Evolutionary conservation across 2,113 vertebrate species (phyloP).

Genomic region (Carassius auratus): DNA sequence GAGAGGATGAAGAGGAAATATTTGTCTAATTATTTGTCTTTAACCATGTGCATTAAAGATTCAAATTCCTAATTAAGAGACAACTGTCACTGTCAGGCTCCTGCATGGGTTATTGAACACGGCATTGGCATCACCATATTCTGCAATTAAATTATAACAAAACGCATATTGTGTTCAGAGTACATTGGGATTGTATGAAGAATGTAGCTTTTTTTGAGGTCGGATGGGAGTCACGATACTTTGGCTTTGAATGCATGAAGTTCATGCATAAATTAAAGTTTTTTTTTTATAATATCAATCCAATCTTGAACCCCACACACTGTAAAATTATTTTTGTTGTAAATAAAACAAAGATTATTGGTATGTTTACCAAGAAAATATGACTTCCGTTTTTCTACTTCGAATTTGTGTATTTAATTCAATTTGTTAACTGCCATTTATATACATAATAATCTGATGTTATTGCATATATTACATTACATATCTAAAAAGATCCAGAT

Average conservation of each 20-base stretch:
- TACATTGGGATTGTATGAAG: background rate
- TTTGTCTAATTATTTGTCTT: slow-evolving; percentile 90
- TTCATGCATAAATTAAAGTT: background rate
- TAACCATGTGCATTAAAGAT: slow-evolving; percentile 86
- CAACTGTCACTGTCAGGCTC: slow-evolving; percentile 86
- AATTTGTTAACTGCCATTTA: too few relatives aligned
- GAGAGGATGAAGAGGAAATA: slow-evolving; percentile 76
- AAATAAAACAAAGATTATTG: too few relatives aligned
- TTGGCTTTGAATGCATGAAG: background rate
- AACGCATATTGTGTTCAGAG: slow-evolving; percentile 25
- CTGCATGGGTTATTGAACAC: slow-evolving; percentile 88
- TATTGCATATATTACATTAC: too few relatives aligned
- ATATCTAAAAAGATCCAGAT: too few relatives aligned
- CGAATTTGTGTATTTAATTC: too few relatives aligned
- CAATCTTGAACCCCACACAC: too few relatives aligned
- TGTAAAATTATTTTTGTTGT: too few relatives aligned
- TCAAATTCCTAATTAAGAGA: slow-evolving; percentile 93
- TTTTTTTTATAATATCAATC: background rate
- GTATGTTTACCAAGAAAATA: too few relatives aligned
- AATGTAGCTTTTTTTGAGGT: background rate
- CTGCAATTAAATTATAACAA: slow-evolving; percentile 72
- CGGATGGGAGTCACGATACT: background rate
- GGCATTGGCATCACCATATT: slow-evolving; percentile 78
- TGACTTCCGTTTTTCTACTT: too few relatives aligned
- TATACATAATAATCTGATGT: too few relatives aligned